A percentile compares a stretch with the other conserved stretches of the same genome.
These are phyloP conservation scores for Smutsia temminckii DNA, from an alignment of 2,797 vertebrate genomes.

Conservation along the genomic window DNA sequence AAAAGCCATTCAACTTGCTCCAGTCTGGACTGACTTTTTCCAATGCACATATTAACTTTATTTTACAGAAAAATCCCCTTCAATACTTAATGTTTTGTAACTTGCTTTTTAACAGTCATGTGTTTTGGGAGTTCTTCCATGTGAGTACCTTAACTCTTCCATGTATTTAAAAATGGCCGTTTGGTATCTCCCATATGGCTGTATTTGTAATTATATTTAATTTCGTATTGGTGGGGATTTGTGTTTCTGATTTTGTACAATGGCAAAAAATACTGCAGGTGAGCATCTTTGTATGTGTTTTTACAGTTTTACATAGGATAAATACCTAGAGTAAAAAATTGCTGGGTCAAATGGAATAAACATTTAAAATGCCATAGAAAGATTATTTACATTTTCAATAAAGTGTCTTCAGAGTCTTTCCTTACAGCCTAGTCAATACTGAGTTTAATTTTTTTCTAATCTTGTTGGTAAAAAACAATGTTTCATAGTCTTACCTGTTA, in stretches of 20 bases:
- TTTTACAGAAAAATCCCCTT: background rate
- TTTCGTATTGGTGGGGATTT: background rate
- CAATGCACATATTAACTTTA: background rate
- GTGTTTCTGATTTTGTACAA: background rate
- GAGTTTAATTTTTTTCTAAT: background rate
- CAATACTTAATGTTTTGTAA: background rate
- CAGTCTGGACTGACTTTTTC: background rate
- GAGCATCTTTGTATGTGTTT: background rate
- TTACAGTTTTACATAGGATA: background rate
- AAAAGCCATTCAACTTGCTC: background rate
- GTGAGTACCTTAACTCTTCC: background rate
- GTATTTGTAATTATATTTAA: background rate
- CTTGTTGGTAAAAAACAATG: background rate
- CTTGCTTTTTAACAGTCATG: background rate
- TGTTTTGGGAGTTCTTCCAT: background rate
- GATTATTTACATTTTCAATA: background rate
- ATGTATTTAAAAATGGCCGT: background rate
- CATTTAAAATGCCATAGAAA: background rate
- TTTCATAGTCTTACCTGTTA: background rate
- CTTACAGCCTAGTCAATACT: background rate
- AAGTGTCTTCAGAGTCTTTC: background rate
- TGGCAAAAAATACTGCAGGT: background rate
- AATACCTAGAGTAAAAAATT: background rate
- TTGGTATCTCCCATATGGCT: background rate
- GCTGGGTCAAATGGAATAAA: background rate